These are phyloP conservation scores for Cyrtorhinus lividipennis DNA, from an alignment of 1,140 invertebrate genomes.

Conservation along the genomic window DNA sequence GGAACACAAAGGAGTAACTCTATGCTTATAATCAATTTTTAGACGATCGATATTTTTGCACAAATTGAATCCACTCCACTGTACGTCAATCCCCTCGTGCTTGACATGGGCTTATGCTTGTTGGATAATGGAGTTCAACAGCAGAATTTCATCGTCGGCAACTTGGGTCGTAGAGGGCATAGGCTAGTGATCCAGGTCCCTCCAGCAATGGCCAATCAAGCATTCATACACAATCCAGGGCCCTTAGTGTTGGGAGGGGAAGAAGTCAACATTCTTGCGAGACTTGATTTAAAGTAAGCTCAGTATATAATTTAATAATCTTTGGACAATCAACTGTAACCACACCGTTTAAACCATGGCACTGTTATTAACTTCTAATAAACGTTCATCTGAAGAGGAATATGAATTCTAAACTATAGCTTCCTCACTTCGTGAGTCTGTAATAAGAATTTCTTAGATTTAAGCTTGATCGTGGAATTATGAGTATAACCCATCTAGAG, in stretches of 20 bases:
- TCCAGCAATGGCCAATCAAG: background rate
- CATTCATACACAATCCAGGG: background rate
- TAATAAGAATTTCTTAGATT: no score
- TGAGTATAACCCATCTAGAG: background rate
- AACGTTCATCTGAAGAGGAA: no score
- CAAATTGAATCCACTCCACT: slow-evolving; percentile 2
- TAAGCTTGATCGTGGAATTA: no score
- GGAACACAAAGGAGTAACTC: background rate
- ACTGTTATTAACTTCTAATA: no score
- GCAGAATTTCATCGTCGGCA: background rate
- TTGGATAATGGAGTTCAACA: slow-evolving; percentile 12
- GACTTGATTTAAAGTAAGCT: slow-evolving; percentile 12
- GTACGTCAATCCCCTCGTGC: background rate
- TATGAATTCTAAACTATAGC: no score
- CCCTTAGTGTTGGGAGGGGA: background rate
- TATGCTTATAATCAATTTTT: background rate
- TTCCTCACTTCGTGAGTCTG: no score
- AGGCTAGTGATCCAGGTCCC: slow-evolving; percentile 8
- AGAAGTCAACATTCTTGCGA: background rate
- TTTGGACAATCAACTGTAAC: no score
- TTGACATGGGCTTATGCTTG: slow-evolving; percentile 15
- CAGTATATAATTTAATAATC: no score
- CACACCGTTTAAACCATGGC: no score
- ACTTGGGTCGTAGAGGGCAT: background rate
- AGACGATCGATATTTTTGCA: background rate